Evolutionary conservation across 2,888 invertebrate species (phyloP).

Genomic region (Tillus elongatus): DNA sequence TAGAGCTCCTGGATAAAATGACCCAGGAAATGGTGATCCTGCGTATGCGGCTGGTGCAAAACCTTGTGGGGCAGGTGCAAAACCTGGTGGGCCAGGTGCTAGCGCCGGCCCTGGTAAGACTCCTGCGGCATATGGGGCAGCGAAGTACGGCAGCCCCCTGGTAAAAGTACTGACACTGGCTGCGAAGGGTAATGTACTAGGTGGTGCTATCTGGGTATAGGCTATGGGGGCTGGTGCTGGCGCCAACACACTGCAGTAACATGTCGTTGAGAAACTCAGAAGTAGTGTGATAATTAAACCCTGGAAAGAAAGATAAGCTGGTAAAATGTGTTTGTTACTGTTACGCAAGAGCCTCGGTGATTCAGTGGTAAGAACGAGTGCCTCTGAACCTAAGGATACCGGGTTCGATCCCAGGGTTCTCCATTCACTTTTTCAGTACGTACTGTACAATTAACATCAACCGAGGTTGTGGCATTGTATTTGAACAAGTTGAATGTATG

Average conservation of each 20-base stretch:
- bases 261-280: too few species aligned
- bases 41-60: slow-evolving; percentile 12
- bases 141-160: slow-evolving; percentile 42
- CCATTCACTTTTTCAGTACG: too few species aligned
- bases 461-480: too few species aligned
- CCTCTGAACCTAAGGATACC: too few species aligned
- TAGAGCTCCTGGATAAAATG: slow-evolving; percentile 4
- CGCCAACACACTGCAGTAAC: slow-evolving; percentile 25
- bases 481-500: too few species aligned
- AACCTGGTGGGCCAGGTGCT: slow-evolving; percentile 15
- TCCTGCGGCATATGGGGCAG: slow-evolving; percentile 35
- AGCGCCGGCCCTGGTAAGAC: slow-evolving; percentile 21
- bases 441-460: too few species aligned
- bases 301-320: slow-evolving; percentile 3
- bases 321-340: too few species aligned
- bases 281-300: not conserved
- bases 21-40: slow-evolving; percentile 7
- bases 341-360: too few species aligned
- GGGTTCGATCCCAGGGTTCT: too few species aligned
- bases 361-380: too few species aligned
- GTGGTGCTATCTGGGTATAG: slow-evolving; percentile 48
- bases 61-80: too few species aligned
- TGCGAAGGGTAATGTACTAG: slow-evolving; percentile 54
- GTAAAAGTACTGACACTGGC: slow-evolving; percentile 50
- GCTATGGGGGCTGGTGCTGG: slow-evolving; percentile 36